Conservation (phyloP, 2,113 vertebrate species). For the Strix uralensis region DNA sequence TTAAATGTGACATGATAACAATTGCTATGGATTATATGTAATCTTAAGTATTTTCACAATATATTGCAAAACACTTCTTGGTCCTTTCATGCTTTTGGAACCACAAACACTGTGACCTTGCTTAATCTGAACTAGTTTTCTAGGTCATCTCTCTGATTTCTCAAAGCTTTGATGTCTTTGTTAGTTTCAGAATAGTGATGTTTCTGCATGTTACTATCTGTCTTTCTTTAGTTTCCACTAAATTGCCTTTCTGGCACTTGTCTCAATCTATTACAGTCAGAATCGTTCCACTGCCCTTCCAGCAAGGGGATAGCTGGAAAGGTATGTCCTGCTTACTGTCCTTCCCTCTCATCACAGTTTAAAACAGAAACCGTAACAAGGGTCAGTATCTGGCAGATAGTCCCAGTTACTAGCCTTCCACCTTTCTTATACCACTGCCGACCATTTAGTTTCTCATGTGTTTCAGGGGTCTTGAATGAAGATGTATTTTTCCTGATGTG, state of each 20-base stretch:
- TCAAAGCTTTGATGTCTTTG: not conserved
- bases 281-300: not conserved
- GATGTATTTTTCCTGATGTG: not conserved
- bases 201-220: not conserved
- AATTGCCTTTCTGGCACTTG: not conserved
- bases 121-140: slow-evolving; percentile 12
- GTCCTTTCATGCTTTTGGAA: not conserved
- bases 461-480: not conserved
- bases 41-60: not conserved
- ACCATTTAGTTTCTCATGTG: not conserved
- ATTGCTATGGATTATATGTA: not conserved
- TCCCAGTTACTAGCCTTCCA: not conserved
- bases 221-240: not conserved
- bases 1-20: not conserved
- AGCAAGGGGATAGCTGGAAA: not conserved
- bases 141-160: not conserved
- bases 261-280: not conserved
- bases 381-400: not conserved
- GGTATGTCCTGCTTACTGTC: not conserved
- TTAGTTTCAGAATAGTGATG: slow-evolving; percentile 1
- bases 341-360: not conserved
- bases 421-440: not conserved
- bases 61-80: not conserved
- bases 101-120: not conserved
- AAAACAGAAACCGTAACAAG: not conserved